Base-by-base conservation (phyloP, 1,140 invertebrate genomes). In the Aethina tumida region DNA sequence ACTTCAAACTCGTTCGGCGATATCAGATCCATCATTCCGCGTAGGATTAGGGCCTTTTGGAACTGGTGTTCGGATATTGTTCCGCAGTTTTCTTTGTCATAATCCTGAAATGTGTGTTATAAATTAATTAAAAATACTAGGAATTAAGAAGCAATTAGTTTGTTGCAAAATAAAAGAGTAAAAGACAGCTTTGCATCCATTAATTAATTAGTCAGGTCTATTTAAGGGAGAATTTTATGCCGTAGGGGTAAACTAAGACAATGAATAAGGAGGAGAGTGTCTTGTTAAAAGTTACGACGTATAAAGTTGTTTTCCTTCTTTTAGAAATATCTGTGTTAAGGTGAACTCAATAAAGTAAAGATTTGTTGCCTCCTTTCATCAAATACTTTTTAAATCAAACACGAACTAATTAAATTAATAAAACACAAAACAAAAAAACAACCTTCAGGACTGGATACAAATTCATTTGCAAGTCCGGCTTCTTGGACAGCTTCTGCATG, bases 391-490 rank as follows among this genome's bases (percentile, higher is more conserved):
- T n/a, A n/a, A n/a, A n/a, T n/a, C n/a, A n/a, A n/a, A n/a, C n/a
- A n/a, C n/a, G n/a, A 12, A 13, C 7, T 29, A 29, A 8, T 29
- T 29, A 29, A 29, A 13, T 9, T 12, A 22, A 22, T 35, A 9
- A 35, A 21, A 35, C 24, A n/a, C n/a, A 20, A 31, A 8, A 25
- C 3, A 31, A n/a, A 24, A 10, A 12, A n/a, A 14, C 49, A 46
- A 70, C 70, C 60, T 65, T 59, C 30, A 74, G 68, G 10, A 72
- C 59, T 14, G 70, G 71, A 38, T 68, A 60, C 27, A 79, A 68
- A 43, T 80, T 71, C 22, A 77, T 74, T 9, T 76, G 59, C 28
- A 77, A 66, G 42, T 80, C 77, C 0, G 72, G 72, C 16, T 68
- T 67, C 25, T 68, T 67, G 5, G 73, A 66, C 3, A 82, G 58